A percentile compares a stretch with the other conserved stretches of the same genome.
These are phyloP conservation scores for Melipona quadrifasciata DNA, from an alignment of 1,140 invertebrate genomes.

Conservation along the genomic window DNA sequence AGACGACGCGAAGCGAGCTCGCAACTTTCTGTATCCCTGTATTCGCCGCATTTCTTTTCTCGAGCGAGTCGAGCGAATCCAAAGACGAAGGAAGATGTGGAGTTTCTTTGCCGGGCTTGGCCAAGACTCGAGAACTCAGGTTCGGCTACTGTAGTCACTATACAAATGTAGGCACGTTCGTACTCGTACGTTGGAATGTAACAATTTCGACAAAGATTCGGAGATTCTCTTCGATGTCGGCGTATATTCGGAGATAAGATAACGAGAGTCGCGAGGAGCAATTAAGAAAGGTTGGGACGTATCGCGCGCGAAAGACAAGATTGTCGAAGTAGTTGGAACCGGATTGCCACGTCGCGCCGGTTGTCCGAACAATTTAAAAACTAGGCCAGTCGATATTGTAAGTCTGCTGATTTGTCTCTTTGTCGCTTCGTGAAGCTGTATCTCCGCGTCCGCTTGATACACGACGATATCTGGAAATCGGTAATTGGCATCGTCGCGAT, in stretches of 20 bases:
- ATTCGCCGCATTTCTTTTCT: not conserved
- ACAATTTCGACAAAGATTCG: no score
- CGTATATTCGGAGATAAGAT: not conserved
- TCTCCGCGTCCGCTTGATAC: not conserved
- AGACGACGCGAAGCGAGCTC: not conserved
- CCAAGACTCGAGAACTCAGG: no score
- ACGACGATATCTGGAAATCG: not conserved
- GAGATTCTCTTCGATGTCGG: no score
- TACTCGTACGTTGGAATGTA: no score
- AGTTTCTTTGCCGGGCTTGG: no score
- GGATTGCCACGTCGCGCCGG: not conserved
- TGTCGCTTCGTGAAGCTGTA: conserved; percentile 16
- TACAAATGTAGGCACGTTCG: no score
- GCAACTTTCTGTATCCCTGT: not conserved
- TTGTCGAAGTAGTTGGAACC: not conserved
- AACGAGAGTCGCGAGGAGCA: conserved; percentile 19
- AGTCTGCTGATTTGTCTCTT: conserved; percentile 43
- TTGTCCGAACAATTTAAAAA: conserved; percentile 26
- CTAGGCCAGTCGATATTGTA: conserved; percentile 39
- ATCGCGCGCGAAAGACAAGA: conserved; percentile 13
- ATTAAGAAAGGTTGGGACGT: conserved; percentile 8
- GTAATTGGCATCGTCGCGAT: not conserved
- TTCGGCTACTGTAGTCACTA: no score
- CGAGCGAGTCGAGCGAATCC: no score
- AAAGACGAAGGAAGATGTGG: no score